These are phyloP conservation scores for Brachypalpus laphriformis DNA, from an alignment of 2,888 invertebrate species.

Conservation along the genomic window DNA sequence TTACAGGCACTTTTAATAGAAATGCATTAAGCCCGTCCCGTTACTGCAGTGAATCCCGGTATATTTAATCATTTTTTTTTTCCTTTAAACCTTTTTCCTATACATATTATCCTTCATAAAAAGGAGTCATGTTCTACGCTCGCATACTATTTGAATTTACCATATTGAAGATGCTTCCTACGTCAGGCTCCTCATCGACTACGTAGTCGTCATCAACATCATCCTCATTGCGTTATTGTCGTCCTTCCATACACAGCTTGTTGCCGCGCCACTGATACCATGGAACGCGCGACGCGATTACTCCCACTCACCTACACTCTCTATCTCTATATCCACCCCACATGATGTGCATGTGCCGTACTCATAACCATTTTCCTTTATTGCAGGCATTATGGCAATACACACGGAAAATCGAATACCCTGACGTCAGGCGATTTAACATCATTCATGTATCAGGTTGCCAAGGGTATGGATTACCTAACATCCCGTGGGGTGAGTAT, in stretches of 20 bases:
- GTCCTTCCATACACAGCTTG: conserved; percentile 24
- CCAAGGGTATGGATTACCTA: conserved; percentile 94
- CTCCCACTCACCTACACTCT: neutral
- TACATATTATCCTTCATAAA: neutral
- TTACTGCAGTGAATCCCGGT: neutral
- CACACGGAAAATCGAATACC: conserved; percentile 87
- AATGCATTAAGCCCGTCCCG: conserved; percentile 4
- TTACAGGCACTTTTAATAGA: conserved; percentile 35
- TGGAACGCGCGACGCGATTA: conserved; percentile 1
- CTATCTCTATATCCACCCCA: neutral
- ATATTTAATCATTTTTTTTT: conserved; percentile 15
- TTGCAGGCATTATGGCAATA: conserved; percentile 82
- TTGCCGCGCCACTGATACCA: neutral
- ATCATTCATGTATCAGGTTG: conserved; percentile 95
- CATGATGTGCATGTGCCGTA: conserved; percentile 55
- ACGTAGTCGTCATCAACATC: conserved; percentile 19
- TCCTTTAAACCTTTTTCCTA: conserved; percentile 6
- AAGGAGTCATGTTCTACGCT: conserved; percentile 31
- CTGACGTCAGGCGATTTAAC: conserved; percentile 94
- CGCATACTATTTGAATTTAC: conserved; percentile 48
- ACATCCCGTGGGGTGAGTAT: conserved; percentile 90
- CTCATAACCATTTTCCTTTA: conserved; percentile 74
- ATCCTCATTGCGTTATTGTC: conserved; percentile 19
- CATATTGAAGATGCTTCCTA: conserved; percentile 30
- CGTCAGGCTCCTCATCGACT: conserved; percentile 8